Evolutionary conservation across 2,888 invertebrate genomes (phyloP), one percentile per base, ranked within the genome.

Genomic region (Polydrusus pterygomalis): DNA sequence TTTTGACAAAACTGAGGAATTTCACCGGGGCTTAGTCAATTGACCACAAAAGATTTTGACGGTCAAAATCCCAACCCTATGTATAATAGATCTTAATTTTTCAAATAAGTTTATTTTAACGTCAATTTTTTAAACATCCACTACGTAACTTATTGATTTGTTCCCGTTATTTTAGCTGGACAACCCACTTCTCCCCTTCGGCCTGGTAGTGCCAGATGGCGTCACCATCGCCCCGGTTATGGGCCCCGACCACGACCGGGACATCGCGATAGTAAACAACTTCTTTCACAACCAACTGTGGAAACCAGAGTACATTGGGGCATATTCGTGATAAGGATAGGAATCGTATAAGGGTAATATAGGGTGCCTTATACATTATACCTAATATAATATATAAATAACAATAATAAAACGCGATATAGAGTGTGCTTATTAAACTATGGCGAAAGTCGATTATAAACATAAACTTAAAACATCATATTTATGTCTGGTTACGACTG

Each of bases 281-380:
- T 90, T 90, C 82, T 90, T 90, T 83, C 87, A 87, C 60, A 89
- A 90, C 83, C 90, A 90, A 80, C 84, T 90, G 62, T 90, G 90
- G 90, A 90, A 89, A 82, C 90, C 89, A 40, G 90, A 90, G 82
- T 89, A 89, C 79, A 89, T 89, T 71, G 87, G 87, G 54, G 85
- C 87, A 74, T 85, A 86, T 81, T 87, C 87, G 80, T 87, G 87
- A 87, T 77, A 64, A 65, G 60, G 38, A 9, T 13, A 17, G 8
- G 43, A 25, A 65, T n/a, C 9, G 1, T 18, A 18, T 10, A 18
- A 58, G 49, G 58, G 58, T 45, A 68, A 74, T 38, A 58, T 38
- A 15, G 25, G 47, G 64, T 47, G 47, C 30, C 30, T 34, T 64
- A 64, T 34, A 47, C 17, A 15, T 45, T 49, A 15, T n/a, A n/a